Conservation (phyloP, 1,140 invertebrate species). For the Atta colombica region DNA sequence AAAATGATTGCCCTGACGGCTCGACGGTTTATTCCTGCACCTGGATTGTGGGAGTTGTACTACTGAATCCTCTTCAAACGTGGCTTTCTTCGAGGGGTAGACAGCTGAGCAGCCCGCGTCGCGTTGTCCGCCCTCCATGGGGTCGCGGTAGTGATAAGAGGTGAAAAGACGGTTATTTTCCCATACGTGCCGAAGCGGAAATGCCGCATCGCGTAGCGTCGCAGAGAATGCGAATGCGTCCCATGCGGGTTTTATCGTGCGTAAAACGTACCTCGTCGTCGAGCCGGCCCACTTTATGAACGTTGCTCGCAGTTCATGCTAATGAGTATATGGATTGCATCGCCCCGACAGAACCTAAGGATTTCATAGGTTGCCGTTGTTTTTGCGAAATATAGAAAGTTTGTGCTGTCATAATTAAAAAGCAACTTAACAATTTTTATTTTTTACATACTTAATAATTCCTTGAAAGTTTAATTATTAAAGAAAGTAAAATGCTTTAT, state of each 20-base stretch:
- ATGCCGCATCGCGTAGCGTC: constrained; percentile 52
- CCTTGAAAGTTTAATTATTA: neutral
- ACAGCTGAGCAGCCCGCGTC: constrained; percentile 78
- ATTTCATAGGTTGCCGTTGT: neutral
- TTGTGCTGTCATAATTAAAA: neutral
- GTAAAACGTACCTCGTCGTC: constrained; percentile 63
- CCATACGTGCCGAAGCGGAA: constrained; percentile 79
- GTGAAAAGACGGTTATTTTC: constrained; percentile 79
- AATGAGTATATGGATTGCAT: constrained; percentile 46
- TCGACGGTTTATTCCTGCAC: constrained; percentile 16
- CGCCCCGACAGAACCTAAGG: neutral
- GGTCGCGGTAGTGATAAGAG: constrained; percentile 77
- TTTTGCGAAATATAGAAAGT: neutral
- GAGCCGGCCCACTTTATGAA: constrained; percentile 74
- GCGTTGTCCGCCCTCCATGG: constrained; percentile 52
- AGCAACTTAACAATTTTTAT: neutral
- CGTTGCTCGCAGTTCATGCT: constrained; percentile 56
- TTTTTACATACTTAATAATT: neutral
- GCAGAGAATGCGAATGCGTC: constrained; percentile 42
- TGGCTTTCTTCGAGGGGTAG: constrained; percentile 52
- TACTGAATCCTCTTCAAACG: constrained; percentile 65
- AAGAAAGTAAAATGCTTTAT: neutral
- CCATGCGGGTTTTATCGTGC: constrained; percentile 83
- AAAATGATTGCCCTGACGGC: neutral
- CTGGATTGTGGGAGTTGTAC: constrained; percentile 40